Evolutionary conservation across 2,113 vertebrate species (phyloP).

Genomic region (Pedetes capensis): DNA sequence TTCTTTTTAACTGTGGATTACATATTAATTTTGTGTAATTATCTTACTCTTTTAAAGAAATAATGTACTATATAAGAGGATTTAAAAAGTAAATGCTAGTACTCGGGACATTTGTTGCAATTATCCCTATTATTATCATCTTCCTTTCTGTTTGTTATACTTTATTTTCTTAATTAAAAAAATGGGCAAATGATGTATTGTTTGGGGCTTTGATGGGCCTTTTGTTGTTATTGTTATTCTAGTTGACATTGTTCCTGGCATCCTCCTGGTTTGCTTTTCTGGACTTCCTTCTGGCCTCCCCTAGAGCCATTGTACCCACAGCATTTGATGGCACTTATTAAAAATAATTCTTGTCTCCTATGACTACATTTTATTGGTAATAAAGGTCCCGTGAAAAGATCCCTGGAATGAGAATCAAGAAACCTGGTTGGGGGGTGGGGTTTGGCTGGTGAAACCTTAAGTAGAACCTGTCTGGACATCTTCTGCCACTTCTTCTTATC

Average conservation of each 20-base stretch:
- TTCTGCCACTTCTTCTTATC: neutral
- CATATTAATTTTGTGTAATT: neutral
- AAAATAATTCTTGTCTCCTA: neutral
- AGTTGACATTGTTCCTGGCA: neutral
- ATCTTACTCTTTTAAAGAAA: neutral
- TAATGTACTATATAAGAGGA: neutral
- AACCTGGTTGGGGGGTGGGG: neutral
- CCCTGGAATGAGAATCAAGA: neutral
- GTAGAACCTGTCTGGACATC: neutral
- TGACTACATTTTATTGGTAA: neutral
- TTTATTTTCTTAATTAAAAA: neutral
- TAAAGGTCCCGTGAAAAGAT: neutral
- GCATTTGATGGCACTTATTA: slow-evolving; percentile 8
- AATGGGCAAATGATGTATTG: neutral
- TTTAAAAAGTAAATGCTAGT: neutral
- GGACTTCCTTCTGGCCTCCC: neutral
- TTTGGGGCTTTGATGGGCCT: neutral
- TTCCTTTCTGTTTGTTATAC: neutral
- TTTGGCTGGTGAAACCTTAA: neutral
- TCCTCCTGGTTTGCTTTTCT: neutral
- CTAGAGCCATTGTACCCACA: neutral
- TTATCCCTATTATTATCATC: neutral
- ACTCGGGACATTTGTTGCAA: neutral
- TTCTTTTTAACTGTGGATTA: neutral
- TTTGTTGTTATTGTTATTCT: neutral